These are phyloP conservation scores for Eupithecia inturbata DNA, from an alignment of 2,888 invertebrate species.

Conservation along the genomic window DNA sequence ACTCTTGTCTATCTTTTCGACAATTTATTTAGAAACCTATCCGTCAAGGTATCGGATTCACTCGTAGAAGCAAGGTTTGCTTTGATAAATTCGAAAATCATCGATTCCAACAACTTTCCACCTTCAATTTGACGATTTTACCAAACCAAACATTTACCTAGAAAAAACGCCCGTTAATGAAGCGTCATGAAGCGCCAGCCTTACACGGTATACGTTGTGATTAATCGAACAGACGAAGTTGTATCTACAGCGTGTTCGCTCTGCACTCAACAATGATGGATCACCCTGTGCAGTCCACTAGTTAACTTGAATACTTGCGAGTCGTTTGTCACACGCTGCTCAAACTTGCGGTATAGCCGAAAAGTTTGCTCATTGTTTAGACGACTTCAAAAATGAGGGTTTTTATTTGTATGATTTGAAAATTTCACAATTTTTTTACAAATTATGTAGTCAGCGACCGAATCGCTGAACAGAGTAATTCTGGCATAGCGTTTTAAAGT, in stretches of 20 bases:
- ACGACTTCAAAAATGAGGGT: background rate
- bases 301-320: conserved; percentile 59
- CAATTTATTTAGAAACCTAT: background rate
- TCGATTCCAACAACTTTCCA: background rate
- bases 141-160: background rate
- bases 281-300: conserved; percentile 60
- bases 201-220: conserved; percentile 64
- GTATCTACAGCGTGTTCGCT: conserved; percentile 68
- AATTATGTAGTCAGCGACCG: no score
- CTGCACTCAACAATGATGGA: conserved; percentile 73
- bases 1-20: background rate
- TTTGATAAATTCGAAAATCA: background rate
- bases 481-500: background rate
- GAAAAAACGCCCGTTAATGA: background rate
- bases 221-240: conserved; percentile 71
- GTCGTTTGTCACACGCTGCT: conserved; percentile 60
- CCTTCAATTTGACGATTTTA: background rate
- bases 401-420: background rate
- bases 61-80: no score
- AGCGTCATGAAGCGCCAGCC: conserved; percentile 44
- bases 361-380: conserved; percentile 30
- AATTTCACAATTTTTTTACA: no score
- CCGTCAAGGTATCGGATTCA: background rate
- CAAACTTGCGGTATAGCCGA: conserved; percentile 26
- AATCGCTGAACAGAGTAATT: background rate